Evolutionary conservation across 2,113 vertebrate genomes (phyloP).

Genomic region (Fregetta grallaria): DNA sequence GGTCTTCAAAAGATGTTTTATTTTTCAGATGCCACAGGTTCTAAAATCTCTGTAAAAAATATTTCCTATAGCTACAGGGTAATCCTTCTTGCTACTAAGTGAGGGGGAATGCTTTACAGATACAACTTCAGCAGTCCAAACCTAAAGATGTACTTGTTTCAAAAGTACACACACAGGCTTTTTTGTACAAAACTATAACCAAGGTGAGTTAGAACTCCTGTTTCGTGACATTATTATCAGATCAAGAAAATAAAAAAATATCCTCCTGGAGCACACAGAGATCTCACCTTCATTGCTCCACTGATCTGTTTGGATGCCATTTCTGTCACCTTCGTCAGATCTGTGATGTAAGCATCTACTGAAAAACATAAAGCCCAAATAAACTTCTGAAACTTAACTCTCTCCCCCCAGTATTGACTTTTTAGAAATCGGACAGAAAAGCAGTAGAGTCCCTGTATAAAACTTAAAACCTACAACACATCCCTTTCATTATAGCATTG

Average conservation of each 20-base stretch:
- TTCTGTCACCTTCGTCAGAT: conserved; percentile 75
- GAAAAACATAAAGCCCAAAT: conserved; percentile 7
- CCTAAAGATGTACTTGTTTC: neutral
- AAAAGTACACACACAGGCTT: neutral
- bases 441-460: neutral
- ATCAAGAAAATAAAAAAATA: neutral
- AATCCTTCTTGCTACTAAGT: neutral
- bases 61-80: neutral
- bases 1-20: neutral
- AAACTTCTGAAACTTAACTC: neutral
- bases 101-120: neutral
- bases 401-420: neutral
- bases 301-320: conserved; percentile 72
- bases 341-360: conserved; percentile 68
- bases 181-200: neutral
- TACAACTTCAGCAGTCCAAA: neutral
- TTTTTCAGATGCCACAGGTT: neutral
- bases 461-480: neutral
- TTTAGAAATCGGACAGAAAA: neutral
- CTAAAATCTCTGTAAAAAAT: neutral
- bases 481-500: neutral
- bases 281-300: conserved; percentile 83
- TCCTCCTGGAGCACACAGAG: neutral
- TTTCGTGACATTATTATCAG: neutral
- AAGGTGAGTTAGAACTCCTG: neutral